These are phyloP conservation scores for Anthoscopus minutus DNA, from an alignment of 2,113 vertebrate genomes.

Conservation along the genomic window DNA sequence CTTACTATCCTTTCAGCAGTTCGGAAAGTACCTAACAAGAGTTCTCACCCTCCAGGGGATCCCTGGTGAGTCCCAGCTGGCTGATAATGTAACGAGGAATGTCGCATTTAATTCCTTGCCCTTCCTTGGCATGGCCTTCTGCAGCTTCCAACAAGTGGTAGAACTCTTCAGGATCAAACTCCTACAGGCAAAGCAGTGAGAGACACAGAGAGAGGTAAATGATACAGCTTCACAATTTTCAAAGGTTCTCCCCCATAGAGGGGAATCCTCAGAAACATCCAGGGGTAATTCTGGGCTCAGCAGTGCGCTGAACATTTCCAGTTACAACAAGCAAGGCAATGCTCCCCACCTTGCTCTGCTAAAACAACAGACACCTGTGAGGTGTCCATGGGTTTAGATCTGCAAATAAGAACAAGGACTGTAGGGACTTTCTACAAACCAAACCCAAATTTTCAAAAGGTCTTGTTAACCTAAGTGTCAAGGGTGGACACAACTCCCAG, in stretches of 20 bases:
- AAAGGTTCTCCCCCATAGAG: neutral
- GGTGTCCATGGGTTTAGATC: neutral
- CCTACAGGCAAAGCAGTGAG: conserved; percentile 68
- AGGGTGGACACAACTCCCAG: neutral
- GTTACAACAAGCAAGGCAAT: neutral
- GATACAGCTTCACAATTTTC: neutral
- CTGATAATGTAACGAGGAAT: conserved; percentile 96
- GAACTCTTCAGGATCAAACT: conserved; percentile 98
- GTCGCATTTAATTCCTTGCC: conserved; percentile 94
- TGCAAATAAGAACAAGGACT: neutral
- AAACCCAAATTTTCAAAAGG: neutral
- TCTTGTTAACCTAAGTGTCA: rapidly evolving
- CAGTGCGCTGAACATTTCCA: neutral
- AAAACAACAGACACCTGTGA: neutral
- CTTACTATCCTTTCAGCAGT: neutral
- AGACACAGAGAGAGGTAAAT: conserved; percentile 1
- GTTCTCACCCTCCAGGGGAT: conserved; percentile 89
- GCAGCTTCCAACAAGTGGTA: conserved; percentile 96
- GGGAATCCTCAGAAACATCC: neutral
- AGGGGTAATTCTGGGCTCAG: neutral
- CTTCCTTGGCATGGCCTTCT: conserved; percentile 96
- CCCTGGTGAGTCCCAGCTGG: conserved; percentile 94
- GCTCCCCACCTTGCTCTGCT: neutral
- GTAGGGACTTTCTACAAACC: neutral
- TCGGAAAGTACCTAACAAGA: neutral